Conservation (phyloP, 2,888 invertebrate species). For the Agrochola litura region DNA sequence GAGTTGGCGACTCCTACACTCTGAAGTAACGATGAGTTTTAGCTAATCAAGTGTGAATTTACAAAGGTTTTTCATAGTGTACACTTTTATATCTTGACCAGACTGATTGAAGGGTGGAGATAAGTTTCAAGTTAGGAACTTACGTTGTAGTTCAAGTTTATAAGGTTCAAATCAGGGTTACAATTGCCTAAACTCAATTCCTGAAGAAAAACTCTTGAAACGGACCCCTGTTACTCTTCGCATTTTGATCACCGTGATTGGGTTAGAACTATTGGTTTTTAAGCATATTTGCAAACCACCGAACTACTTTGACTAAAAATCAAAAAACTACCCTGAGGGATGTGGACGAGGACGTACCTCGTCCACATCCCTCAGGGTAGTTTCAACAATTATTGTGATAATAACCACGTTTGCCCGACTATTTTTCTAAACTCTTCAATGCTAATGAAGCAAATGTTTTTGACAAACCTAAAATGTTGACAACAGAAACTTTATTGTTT, state of each 20-base stretch:
- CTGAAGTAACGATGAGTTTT: slow-evolving; percentile 19
- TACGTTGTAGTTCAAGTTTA: background rate
- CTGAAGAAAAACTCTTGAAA: background rate
- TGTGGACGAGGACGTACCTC: too few relatives aligned
- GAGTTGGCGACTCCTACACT: slow-evolving; percentile 15
- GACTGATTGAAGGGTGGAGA: background rate
- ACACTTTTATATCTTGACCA: background rate
- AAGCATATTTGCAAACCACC: too few relatives aligned
- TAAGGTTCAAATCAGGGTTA: background rate
- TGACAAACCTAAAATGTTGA: too few relatives aligned
- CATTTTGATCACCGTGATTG: background rate
- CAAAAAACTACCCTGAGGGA: too few relatives aligned
- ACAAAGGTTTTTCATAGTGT: slow-evolving; percentile 5
- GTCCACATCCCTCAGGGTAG: too few relatives aligned
- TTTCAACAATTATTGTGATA: too few relatives aligned
- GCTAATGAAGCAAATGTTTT: too few relatives aligned
- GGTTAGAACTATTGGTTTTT: background rate
- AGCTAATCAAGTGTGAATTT: slow-evolving; percentile 24
- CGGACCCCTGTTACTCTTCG: background rate
- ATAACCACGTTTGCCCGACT: too few relatives aligned
- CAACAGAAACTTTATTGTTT: too few relatives aligned
- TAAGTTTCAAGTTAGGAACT: background rate
- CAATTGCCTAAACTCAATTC: background rate
- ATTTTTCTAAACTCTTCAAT: too few relatives aligned
- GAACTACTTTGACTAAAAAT: too few relatives aligned